Conservation (phyloP, 2,113 vertebrate genomes). For the Myiozetetes cayanensis region DNA sequence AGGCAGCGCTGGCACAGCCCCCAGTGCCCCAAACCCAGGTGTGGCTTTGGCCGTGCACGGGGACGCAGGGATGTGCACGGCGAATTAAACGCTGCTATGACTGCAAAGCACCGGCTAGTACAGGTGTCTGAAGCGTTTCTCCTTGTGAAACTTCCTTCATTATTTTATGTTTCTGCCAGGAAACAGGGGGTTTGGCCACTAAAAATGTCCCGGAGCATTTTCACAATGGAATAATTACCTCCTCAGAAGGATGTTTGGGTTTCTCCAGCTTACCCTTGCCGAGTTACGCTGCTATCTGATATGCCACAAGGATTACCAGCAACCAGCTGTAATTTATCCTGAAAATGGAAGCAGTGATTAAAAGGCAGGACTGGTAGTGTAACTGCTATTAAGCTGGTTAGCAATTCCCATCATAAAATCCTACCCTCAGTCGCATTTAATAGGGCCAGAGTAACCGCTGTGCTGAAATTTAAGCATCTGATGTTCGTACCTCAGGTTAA, state of each 20-base stretch:
- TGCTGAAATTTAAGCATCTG: background rate
- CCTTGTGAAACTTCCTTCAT: background rate
- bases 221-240: constrained; percentile 6
- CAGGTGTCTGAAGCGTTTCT: background rate
- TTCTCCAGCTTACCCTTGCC: background rate
- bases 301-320: constrained; percentile 42
- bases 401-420: constrained; percentile 4
- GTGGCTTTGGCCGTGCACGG: rapidly evolving
- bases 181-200: background rate
- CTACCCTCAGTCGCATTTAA: background rate
- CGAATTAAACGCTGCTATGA: background rate
- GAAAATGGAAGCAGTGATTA: constrained; percentile 10
- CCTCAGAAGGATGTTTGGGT: constrained; percentile 13
- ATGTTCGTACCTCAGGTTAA: background rate
- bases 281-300: background rate
- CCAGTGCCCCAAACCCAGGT: background rate
- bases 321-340: background rate
- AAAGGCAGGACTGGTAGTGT: background rate
- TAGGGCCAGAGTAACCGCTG: background rate
- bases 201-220: background rate
- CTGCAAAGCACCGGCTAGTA: background rate
- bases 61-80: rapidly evolving
- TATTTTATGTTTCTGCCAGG: background rate
- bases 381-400: background rate
- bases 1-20: background rate